Base-by-base conservation (phyloP, 1,140 invertebrate species). In the Andrena cerasifolii region DNA sequence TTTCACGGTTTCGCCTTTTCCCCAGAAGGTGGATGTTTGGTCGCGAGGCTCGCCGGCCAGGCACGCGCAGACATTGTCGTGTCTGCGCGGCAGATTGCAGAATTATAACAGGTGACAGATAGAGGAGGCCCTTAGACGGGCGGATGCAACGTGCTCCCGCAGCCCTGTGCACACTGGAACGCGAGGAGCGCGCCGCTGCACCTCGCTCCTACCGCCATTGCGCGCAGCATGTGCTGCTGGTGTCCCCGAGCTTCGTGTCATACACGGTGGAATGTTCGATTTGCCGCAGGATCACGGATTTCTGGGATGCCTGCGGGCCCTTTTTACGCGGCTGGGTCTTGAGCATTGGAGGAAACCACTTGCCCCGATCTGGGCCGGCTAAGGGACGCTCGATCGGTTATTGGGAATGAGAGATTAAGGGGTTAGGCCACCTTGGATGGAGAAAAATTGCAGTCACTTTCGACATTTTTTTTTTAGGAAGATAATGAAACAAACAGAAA, bases 61-160 rank as follows among this genome's bases (percentile, higher is more conserved):
- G 18, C 28, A 33, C 51, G 40, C n/a, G 45, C 2, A 18, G 33
- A n/a, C 18, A 40, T 51, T 18, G 70, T 59, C 28, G 47, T 51
- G 53, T 18, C 36, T 24, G 66, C 33, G 81, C 80, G 82, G 83
- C 88, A 88, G 85, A 86, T 89, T 87, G 87, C 81, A 83, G 85
- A 89, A 83, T 89, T 89, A 86, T 86, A 88, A 89, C 88, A 89
- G 88, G 88, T 89, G 88, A 89, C 88, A 88, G 87, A 88, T 89
- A 89, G 87, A 80, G 56, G 10, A 63, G 63, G 66, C 51, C 45
- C 72, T 73, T 68, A 66, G 59, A 66, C 65, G 63, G 78, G 80
- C 86, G 88, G 84, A 88, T 87, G 88, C 85, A 87, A 82, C 80
- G 40, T 71, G 76, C 81, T 21, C n/a, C n/a, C n/a, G 75, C 85